phyloP scores from a whole-genome alignment of 2,113 vertebrate species.

The Syngnathoides biaculeatus region DNA sequence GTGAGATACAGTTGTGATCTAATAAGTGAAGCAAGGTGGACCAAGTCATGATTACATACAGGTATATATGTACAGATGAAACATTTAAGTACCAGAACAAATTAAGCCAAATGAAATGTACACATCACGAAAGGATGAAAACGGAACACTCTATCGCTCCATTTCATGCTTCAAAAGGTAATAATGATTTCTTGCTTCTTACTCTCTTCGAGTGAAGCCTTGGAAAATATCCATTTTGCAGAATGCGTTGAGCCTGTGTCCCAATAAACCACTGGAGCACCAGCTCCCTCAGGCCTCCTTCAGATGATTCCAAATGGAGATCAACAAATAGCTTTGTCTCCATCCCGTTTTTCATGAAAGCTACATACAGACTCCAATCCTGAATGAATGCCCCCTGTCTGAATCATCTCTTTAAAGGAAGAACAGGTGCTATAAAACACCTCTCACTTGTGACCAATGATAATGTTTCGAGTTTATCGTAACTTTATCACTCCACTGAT shows the following conservation, averaged over 20 bases:
- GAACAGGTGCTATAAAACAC: constrained; percentile 30
- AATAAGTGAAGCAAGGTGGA: too few species aligned
- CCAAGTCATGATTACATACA: too few species aligned
- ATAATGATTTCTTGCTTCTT: constrained; percentile 45
- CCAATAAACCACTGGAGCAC: constrained; percentile 79
- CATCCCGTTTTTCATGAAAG: constrained; percentile 43
- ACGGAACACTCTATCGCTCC: neutral
- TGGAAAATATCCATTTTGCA: constrained; percentile 75
- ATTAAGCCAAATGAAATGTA: neutral
- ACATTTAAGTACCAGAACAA: too few species aligned
- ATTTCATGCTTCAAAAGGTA: neutral
- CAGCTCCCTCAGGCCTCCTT: constrained; percentile 70
- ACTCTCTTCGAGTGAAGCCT: constrained; percentile 81
- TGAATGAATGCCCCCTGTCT: neutral
- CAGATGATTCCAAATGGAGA: constrained; percentile 8
- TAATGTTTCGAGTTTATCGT: constrained; percentile 60
- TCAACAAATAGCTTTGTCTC: constrained; percentile 33
- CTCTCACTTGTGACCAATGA: constrained; percentile 21
- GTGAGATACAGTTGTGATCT: too few species aligned
- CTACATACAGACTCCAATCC: neutral
- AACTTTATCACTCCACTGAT: neutral
- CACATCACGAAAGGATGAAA: neutral
- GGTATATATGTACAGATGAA: too few species aligned
- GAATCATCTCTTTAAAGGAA: constrained; percentile 12
- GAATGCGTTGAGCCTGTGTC: constrained; percentile 74